Conservation (phyloP, 2,113 vertebrate species). For the Passer montanus region DNA sequence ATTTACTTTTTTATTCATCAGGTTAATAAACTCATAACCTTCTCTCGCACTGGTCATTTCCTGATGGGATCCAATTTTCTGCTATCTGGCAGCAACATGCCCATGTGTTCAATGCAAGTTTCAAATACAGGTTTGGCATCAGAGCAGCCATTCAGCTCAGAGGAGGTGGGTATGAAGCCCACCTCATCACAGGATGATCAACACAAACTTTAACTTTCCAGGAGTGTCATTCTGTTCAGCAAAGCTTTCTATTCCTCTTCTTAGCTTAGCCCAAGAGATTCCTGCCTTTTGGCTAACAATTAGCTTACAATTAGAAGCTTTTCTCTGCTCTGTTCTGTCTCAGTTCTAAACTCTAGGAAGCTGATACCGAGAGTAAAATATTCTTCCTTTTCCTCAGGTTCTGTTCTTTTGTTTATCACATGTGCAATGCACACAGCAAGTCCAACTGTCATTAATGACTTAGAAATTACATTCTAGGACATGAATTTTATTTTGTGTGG, state of each 20-base stretch:
- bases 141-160: neutral
- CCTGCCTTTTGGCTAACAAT: neutral
- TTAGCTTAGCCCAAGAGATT: neutral
- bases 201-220: neutral
- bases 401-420: neutral
- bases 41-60: slow-evolving; percentile 10
- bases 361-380: neutral
- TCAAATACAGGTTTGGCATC: neutral
- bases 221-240: neutral
- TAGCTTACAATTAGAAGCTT: neutral
- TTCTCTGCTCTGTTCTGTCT: neutral
- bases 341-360: neutral
- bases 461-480: neutral
- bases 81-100: neutral
- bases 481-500: neutral
- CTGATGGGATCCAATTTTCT: slow-evolving; percentile 52
- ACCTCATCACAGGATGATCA: neutral
- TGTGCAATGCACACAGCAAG: neutral
- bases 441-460: neutral
- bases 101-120: neutral
- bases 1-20: slow-evolving; percentile 61
- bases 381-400: neutral
- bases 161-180: neutral
- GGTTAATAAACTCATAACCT: slow-evolving; percentile 54
- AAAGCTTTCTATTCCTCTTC: neutral